phyloP scores from a whole-genome alignment of 2,888 invertebrate species.

The Silvanus unidentatus region DNA sequence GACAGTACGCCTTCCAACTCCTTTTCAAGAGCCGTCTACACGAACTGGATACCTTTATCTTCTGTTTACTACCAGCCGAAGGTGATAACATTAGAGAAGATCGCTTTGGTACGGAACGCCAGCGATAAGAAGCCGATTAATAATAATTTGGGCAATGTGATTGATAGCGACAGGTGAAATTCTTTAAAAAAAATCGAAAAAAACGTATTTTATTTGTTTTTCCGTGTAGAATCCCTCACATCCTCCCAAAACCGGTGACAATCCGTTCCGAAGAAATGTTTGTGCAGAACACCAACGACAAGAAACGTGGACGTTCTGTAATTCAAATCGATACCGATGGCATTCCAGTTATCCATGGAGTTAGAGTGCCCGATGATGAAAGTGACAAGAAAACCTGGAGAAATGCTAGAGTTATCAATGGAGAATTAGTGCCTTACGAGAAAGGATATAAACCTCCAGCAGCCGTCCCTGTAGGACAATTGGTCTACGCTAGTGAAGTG shows the following conservation, averaged over 20 bases:
- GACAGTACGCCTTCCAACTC: conserved; percentile 23
- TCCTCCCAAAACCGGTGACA: conserved; percentile 65
- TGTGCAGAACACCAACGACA: conserved; percentile 48
- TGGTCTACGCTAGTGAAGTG: conserved; percentile 46
- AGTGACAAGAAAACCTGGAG: conserved; percentile 77
- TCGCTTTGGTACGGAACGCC: conserved; percentile 36
- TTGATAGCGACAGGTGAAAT: conserved; percentile 39
- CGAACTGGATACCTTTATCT: conserved; percentile 44
- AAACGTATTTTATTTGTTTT: neutral
- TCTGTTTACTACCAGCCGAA: conserved; percentile 38
- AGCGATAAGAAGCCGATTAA: conserved; percentile 26
- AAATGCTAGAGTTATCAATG: conserved; percentile 82
- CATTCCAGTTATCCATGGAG: conserved; percentile 74
- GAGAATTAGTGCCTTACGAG: conserved; percentile 70
- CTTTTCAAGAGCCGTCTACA: conserved; percentile 29
- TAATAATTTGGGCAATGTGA: conserved; percentile 33
- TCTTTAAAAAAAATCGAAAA: too few species aligned
- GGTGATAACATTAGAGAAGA: conserved; percentile 34
- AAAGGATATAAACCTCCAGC: conserved; percentile 62
- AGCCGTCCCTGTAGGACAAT: conserved; percentile 54
- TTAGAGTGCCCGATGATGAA: conserved; percentile 77
- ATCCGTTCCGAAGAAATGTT: conserved; percentile 62
- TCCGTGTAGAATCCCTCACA: conserved; percentile 41
- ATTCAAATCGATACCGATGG: conserved; percentile 64
- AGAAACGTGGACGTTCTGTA: conserved; percentile 60